Conservation (phyloP, 2,113 vertebrate genomes). For the Antechinus flavipes region DNA sequence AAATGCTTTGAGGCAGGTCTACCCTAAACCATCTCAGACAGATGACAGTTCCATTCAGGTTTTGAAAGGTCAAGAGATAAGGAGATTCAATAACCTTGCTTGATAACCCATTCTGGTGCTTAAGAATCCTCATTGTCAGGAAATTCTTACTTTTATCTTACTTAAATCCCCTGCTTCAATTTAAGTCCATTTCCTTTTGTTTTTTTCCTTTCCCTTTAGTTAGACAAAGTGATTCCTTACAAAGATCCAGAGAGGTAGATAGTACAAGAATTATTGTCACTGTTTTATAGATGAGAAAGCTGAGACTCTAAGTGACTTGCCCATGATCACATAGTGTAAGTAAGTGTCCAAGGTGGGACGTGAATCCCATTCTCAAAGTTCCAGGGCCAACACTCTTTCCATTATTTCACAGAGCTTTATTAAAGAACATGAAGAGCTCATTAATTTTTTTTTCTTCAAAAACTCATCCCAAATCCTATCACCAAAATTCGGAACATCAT, state of each 20-base stretch:
- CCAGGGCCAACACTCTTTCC: not conserved
- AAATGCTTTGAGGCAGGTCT: slow-evolving; percentile 66
- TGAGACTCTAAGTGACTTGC: not conserved
- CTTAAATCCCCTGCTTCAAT: slow-evolving; percentile 59
- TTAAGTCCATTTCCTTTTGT: slow-evolving; percentile 59
- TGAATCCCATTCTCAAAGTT: not conserved
- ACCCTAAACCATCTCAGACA: slow-evolving; percentile 56
- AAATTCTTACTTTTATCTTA: slow-evolving; percentile 74
- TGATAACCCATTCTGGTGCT: slow-evolving; percentile 61
- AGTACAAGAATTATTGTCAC: not conserved
- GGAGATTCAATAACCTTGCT: slow-evolving; percentile 66
- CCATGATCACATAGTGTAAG: not conserved
- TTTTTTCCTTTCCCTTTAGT: not conserved
- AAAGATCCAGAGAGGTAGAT: not conserved
- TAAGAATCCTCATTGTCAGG: slow-evolving; percentile 65
- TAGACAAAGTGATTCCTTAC: not conserved
- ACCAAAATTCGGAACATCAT: not conserved
- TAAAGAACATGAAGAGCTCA: not conserved
- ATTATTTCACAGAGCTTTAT: not conserved
- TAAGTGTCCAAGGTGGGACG: not conserved
- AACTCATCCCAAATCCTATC: not conserved
- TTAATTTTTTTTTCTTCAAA: not conserved
- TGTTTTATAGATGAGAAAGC: not conserved
- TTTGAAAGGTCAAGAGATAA: slow-evolving; percentile 74
- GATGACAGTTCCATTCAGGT: slow-evolving; percentile 60